phyloP scores from a whole-genome alignment of 2,113 vertebrate genomes.

The Orientallactaga bullata region DNA sequence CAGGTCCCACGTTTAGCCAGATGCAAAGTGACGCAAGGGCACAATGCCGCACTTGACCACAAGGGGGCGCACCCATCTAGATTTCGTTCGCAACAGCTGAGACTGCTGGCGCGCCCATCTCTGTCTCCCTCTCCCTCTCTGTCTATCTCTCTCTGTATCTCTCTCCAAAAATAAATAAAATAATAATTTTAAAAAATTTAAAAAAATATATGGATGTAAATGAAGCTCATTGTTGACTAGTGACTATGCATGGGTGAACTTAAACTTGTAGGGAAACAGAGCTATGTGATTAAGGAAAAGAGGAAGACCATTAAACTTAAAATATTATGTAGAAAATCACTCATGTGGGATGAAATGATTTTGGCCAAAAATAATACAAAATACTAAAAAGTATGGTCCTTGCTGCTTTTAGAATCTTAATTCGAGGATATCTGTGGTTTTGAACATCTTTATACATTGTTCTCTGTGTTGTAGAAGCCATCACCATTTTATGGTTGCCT shows the following conservation, averaged over 20 bases:
- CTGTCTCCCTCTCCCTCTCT: no score
- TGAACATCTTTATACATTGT: neutral
- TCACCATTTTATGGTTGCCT: neutral
- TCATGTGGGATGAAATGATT: neutral
- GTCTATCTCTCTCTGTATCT: no score
- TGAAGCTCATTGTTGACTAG: neutral
- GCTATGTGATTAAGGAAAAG: neutral
- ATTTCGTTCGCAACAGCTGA: no score
- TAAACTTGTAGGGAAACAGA: conserved; percentile 16
- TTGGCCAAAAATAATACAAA: conserved; percentile 26
- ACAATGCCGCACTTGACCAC: no score
- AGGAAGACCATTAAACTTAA: neutral
- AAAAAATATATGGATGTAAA: no score
- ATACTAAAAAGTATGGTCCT: neutral
- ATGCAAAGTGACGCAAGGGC: no score
- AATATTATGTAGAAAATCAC: neutral
- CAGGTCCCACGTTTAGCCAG: no score
- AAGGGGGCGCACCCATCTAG: no score
- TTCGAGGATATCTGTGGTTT: neutral
- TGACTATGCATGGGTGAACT: neutral
- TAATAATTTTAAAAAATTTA: no score
- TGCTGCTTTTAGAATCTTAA: neutral
- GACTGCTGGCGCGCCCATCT: no score
- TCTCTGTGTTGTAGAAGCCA: neutral
- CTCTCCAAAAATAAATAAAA: no score